A percentile compares a stretch with the other conserved stretches of the same genome.
phyloP scores from a whole-genome alignment of 2,797 vertebrate genomes.

The Pseudomugil tenellus region DNA sequence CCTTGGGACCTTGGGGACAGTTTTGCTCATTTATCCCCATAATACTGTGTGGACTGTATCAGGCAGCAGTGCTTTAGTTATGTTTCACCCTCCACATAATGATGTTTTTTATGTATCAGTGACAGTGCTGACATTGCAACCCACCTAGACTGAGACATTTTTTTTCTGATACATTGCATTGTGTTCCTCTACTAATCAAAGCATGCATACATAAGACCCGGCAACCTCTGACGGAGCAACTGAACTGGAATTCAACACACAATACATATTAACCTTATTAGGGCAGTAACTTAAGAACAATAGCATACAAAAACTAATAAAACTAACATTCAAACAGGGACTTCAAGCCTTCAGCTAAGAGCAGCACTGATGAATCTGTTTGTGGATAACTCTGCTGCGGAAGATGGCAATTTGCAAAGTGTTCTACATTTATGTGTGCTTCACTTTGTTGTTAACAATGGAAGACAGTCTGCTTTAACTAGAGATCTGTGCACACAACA shows the following conservation, averaged over 20 bases:
- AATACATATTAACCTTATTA: slow-evolving; percentile 8
- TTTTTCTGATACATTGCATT: slow-evolving; percentile 9
- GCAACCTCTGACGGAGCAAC: slow-evolving; percentile 19
- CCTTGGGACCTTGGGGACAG: slow-evolving; percentile 70
- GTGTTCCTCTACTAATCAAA: slow-evolving; percentile 37
- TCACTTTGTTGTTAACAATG: slow-evolving; percentile 65
- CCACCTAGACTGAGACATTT: slow-evolving; percentile 23
- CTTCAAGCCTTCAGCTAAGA: slow-evolving; percentile 36
- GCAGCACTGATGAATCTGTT: slow-evolving; percentile 43
- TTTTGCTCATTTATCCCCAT: slow-evolving; percentile 77
- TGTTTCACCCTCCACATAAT: slow-evolving; percentile 41
- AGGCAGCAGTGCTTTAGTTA: slow-evolving; percentile 45
- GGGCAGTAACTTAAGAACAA: slow-evolving; percentile 4
- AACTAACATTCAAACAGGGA: slow-evolving; percentile 24
- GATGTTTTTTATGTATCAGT: slow-evolving; percentile 33
- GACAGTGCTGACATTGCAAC: slow-evolving; percentile 50
- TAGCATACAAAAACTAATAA: slow-evolving; percentile 23
- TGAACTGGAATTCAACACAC: background rate
- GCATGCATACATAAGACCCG: slow-evolving; percentile 12
- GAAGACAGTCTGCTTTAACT: slow-evolving; percentile 66
- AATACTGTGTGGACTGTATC: slow-evolving; percentile 70
- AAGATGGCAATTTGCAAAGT: slow-evolving; percentile 47
- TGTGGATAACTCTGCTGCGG: slow-evolving; percentile 42
- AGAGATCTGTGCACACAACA: slow-evolving; percentile 60
- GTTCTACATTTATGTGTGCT: slow-evolving; percentile 51